phyloP scores from a whole-genome alignment of 2,797 vertebrate genomes.

The Manis pentadactyla region DNA sequence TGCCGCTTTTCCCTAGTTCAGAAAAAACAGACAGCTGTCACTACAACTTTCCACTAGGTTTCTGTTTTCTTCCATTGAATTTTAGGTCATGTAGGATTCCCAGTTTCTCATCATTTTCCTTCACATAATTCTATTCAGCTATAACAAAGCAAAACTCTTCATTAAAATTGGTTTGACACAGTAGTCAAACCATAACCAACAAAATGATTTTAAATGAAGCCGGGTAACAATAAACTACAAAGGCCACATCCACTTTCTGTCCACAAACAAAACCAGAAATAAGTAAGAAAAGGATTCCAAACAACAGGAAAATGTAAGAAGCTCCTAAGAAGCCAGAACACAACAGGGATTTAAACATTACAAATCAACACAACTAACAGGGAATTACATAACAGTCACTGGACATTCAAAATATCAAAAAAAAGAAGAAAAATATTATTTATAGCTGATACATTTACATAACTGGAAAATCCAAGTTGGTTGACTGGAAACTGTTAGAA shows the following conservation, averaged over 20 bases:
- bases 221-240: not conserved
- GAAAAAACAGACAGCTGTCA: not conserved
- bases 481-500: not conserved
- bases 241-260: not conserved
- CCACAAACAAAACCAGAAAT: not conserved
- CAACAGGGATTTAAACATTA: not conserved
- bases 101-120: not conserved
- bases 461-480: not conserved
- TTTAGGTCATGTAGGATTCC: fast-evolving
- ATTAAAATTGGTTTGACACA: not conserved
- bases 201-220: not conserved
- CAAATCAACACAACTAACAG: not conserved
- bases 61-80: not conserved
- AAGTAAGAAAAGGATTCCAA: not conserved
- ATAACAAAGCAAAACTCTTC: not conserved
- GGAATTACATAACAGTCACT: not conserved
- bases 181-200: not conserved
- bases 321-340: not conserved
- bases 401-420: not conserved
- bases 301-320: not conserved
- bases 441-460: not conserved
- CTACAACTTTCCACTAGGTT: fast-evolving
- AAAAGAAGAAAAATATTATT: not conserved
- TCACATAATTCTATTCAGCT: not conserved
- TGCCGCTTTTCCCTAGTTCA: slow-evolving; percentile 79